Base-by-base conservation (phyloP, 2,888 invertebrate species). In the Esperia sulphurella region DNA sequence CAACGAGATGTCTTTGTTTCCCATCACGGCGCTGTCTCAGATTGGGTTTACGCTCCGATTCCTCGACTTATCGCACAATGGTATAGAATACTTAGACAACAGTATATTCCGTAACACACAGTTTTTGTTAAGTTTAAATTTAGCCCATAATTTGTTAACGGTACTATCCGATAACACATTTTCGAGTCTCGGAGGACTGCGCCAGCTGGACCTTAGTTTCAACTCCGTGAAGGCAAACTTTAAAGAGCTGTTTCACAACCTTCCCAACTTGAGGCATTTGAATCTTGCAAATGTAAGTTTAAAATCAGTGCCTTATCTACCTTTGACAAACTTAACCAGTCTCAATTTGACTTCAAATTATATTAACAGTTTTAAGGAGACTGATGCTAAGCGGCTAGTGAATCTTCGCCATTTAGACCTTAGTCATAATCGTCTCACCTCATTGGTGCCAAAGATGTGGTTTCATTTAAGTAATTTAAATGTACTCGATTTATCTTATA, bases 81-180 rank as follows among this genome's bases (percentile, higher is more conserved):
- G 92, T 56, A 91, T 97, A 55, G 96, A 97, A 73, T 96, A 96
- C 74, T 90, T 97, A 59, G 97, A 97, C 77, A 95, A 95, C 60
- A 96, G 95, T 53, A 95, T 96, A 83, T 96, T 97, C 71, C 93
- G 95, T 39, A 94, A 94, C 65, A 95, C 95, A 30, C 95, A 96
- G 46, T 95, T 94, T 73, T 84, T 97, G 41, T 92, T 95, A 49
- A 93, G 92, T 61, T 87, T 97, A 49, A 94, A 95, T 83, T 83
- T 97, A 68, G 94, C 94, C 41, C 91, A 92, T 68, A 97, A 97
- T 83, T 93, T 94, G 67, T 90, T 97, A 53, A 95, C 95, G 13
- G 95, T 96, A 55, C 82, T 97, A 56, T 96, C 96, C 2, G 97
- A 97, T 82, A 96, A 96, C 75, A 96, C 96, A 14, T 97, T 97